These are phyloP conservation scores for Yponomeuta plumbellus DNA, from an alignment of 2,888 invertebrate genomes.

Conservation along the genomic window DNA sequence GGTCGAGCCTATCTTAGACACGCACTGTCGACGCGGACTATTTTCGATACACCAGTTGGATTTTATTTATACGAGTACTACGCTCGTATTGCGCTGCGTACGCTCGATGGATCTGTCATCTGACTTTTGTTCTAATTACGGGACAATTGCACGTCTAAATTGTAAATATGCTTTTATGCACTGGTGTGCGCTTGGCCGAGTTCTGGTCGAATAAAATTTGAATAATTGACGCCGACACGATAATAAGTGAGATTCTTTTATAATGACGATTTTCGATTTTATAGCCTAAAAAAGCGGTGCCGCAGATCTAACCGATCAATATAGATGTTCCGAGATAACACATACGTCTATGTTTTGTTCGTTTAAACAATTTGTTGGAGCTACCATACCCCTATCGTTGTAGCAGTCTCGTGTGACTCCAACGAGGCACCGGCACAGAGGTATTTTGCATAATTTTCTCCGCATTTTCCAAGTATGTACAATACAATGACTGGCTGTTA, in stretches of 20 bases:
- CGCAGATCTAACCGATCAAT: too few species aligned
- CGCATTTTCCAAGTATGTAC: constrained; percentile 1
- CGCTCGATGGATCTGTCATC: not conserved
- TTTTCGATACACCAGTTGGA: not conserved
- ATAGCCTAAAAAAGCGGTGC: too few species aligned
- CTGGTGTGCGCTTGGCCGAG: too few species aligned
- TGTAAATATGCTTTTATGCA: too few species aligned
- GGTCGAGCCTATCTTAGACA: not conserved
- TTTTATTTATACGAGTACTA: not conserved
- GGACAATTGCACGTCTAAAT: too few species aligned
- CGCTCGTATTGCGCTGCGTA: not conserved
- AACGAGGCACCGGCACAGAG: not conserved
- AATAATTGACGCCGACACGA: too few species aligned
- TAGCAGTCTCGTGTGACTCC: not conserved
- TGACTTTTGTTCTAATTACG: not conserved
- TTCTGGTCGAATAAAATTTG: too few species aligned
- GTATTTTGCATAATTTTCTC: constrained; percentile 3
- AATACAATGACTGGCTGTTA: not conserved
- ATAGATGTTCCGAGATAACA: too few species aligned
- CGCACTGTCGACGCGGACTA: not conserved
- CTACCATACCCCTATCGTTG: not conserved
- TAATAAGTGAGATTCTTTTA: too few species aligned
- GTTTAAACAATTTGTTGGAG: not conserved
- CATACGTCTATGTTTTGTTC: not conserved
- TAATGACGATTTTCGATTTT: too few species aligned